Evolutionary conservation across 2,888 invertebrate species (phyloP).

Genomic region (Aporophyla nigra): DNA sequence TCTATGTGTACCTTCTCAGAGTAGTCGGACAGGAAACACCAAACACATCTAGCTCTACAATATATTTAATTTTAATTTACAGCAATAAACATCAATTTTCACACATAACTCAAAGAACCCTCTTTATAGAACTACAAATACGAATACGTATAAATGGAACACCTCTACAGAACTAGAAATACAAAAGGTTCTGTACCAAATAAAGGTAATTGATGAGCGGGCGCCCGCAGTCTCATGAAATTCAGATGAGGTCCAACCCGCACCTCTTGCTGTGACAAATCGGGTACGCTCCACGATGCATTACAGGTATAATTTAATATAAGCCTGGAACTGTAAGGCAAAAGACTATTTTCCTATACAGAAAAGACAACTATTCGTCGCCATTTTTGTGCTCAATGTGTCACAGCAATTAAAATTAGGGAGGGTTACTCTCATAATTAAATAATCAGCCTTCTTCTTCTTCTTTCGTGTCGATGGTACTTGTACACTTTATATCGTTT

Average conservation of each 20-base stretch:
- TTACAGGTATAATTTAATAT: slow-evolving; percentile 49
- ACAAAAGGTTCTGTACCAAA: slow-evolving; percentile 61
- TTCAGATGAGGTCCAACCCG: slow-evolving; percentile 71
- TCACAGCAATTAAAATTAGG: slow-evolving; percentile 2
- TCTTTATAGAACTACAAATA: background rate
- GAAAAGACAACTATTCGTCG: background rate
- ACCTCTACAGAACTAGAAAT: slow-evolving; percentile 42
- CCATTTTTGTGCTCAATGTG: background rate
- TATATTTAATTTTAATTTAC: background rate
- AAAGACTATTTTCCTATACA: slow-evolving; percentile 5
- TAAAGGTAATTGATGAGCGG: slow-evolving; percentile 74
- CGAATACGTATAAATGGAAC: slow-evolving; percentile 18
- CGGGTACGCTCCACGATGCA: slow-evolving; percentile 48
- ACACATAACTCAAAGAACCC: background rate
- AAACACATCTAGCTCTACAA: background rate
- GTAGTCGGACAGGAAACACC: background rate
- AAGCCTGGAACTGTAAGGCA: slow-evolving; percentile 3
- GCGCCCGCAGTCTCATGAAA: slow-evolving; percentile 73
- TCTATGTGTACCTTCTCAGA: background rate
- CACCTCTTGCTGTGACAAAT: slow-evolving; percentile 63
- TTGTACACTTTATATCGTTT: no score
- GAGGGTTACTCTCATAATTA: background rate
- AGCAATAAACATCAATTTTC: background rate
- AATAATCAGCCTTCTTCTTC: no score
- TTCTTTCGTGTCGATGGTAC: no score